A percentile compares a stretch with the other conserved stretches of the same genome.
These are phyloP conservation scores for Pangasianodon hypophthalmus DNA, from an alignment of 2,113 vertebrate species.

Conservation along the genomic window DNA sequence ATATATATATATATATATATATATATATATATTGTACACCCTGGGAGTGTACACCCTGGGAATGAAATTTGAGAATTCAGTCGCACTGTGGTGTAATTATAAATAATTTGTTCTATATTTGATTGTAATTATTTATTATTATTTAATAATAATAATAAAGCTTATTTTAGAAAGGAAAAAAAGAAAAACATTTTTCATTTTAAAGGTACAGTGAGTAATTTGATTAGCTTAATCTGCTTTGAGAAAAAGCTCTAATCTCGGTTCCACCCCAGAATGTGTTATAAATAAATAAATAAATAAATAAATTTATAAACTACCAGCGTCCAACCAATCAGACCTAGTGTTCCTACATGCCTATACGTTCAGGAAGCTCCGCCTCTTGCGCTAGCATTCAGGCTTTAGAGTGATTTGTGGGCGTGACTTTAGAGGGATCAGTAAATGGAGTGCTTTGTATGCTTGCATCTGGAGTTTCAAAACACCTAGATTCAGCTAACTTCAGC, in stretches of 20 bases:
- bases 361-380: neutral
- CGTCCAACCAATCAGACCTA: neutral
- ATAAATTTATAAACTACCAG: neutral
- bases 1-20: too few relatives aligned
- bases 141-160: neutral
- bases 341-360: neutral
- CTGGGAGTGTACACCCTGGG: too few relatives aligned
- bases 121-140: neutral
- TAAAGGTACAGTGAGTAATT: neutral
- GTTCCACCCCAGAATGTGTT: neutral
- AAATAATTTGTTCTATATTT: neutral
- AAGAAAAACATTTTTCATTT: neutral
- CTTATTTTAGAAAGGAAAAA: neutral
- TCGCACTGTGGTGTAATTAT: neutral
- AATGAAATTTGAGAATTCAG: neutral
- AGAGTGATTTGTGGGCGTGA: neutral
- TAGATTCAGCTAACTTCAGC: neutral
- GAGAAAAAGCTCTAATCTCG: neutral
- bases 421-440: neutral
- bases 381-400: neutral
- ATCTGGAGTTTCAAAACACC: neutral
- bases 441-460: neutral
- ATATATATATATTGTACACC: too few relatives aligned
- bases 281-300: neutral
- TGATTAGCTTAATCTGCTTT: neutral